Evolutionary conservation across 1,140 invertebrate species (phyloP).

Genomic region (Drosophila mayri): DNA sequence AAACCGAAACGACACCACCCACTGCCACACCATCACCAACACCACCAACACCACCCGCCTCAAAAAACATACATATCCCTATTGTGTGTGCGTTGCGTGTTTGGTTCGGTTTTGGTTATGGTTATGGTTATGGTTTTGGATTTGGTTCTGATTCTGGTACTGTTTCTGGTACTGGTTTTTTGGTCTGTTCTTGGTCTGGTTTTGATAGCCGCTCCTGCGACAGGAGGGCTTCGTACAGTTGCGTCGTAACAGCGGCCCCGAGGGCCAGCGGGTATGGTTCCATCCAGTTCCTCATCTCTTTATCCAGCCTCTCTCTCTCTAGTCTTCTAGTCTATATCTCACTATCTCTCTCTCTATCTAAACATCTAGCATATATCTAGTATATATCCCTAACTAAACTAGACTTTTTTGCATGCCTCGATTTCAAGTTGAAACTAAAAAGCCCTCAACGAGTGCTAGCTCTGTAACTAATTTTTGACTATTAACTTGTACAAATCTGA

Average conservation of each 20-base stretch:
- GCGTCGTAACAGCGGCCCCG: constrained; percentile 84
- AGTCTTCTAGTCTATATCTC: constrained; percentile 33
- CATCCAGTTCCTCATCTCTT: constrained; percentile 63
- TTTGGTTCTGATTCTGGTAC: constrained; percentile 29
- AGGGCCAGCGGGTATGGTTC: constrained; percentile 84
- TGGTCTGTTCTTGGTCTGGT: constrained; percentile 50
- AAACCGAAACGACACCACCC: constrained; percentile 19
- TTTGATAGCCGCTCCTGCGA: constrained; percentile 80
- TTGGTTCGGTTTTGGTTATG: constrained; percentile 60
- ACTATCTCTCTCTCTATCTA: constrained; percentile 16
- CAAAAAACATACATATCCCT: constrained; percentile 33
- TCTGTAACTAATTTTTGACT: constrained; percentile 43
- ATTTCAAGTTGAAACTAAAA: constrained; percentile 41
- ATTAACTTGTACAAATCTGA: constrained; percentile 51
- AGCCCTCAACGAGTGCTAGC: constrained; percentile 45
- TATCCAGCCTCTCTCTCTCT: constrained; percentile 61
- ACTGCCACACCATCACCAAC: constrained; percentile 24
- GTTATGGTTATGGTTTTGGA: constrained; percentile 46
- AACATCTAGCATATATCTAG: constrained; percentile 27
- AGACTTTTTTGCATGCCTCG: constrained; percentile 71
- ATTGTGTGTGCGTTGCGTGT: constrained; percentile 77
- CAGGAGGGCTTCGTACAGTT: constrained; percentile 84
- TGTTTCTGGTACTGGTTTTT: constrained; percentile 33
- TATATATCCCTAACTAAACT: constrained; percentile 41
- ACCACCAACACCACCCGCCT: constrained; percentile 41